Base-by-base conservation (phyloP, 1,140 invertebrate species). In the Argopecten irradians region DNA sequence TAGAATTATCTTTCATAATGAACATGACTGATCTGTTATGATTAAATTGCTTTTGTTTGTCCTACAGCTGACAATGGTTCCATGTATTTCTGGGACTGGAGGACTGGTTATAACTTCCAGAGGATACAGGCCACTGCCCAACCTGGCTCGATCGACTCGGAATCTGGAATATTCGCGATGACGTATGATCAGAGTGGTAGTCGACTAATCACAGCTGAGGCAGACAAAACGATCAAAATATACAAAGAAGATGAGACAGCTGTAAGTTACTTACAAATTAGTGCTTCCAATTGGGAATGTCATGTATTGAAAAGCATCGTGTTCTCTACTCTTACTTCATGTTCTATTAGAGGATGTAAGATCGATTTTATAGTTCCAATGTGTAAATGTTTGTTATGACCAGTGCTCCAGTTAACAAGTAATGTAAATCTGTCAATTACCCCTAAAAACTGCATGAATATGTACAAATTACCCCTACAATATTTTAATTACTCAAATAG, bases 161-260 rank as follows among this genome's bases (percentile, higher is more conserved):
- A 99, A 96, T 98, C 98, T 39, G 99, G 99, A 84, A 98, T 99
- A 90, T 99, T 99, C 96, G 97, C 98, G 84, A 97, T 99, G 96
- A 97, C 97, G 5, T 99, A 98, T 96, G 99, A 99, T 95, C 97
- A 98, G 88, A 98, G 98, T 88, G 98, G 98, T 55, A 97, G 97
- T 19, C 96, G 99, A 87, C 96, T 99, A 83, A 98, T 99, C 86
- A 99, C 99, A 0, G 98, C 98, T 8, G 99, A 99, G 96, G 99
- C 99, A 9, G 99, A 99, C 95, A 99, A 99, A 96, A 99, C 99
- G 0, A 99, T 99, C 89, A 99, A 99, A 97, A 98, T 99, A 90
- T 99, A 99, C 95, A 99, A 98, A 95, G 99, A 99, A 96, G 99
- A 99, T 96, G 98, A 99, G 34, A 97, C 97, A 85, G 99, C 99